These are phyloP conservation scores for Hyppa rectilinea DNA, from an alignment of 2,888 invertebrate species.

Conservation along the genomic window DNA sequence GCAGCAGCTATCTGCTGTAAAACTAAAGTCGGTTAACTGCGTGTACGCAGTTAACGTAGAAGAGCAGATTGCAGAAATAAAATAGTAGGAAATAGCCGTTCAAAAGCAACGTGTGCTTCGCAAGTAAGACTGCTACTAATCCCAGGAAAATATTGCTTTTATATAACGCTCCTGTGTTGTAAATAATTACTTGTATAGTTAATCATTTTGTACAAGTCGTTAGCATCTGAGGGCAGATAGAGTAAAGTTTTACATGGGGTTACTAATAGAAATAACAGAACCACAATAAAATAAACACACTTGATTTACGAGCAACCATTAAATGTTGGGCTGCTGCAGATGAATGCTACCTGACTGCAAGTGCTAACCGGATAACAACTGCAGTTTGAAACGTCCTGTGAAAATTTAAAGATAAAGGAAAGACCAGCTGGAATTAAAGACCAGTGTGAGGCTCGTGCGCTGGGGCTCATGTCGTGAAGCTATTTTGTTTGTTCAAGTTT, in stretches of 20 bases:
- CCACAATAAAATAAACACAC: slow-evolving; percentile 36
- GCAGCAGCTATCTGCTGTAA: neutral
- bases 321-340: slow-evolving; percentile 19
- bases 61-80: slow-evolving; percentile 38
- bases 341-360: slow-evolving; percentile 27
- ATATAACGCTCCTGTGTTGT: neutral
- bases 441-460: slow-evolving; percentile 25
- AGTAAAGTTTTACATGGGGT: neutral
- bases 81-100: slow-evolving; percentile 24
- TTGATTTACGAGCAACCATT: slow-evolving; percentile 28
- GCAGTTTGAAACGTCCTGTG: slow-evolving; percentile 42
- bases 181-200: neutral
- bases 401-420: slow-evolving; percentile 51
- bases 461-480: slow-evolving; percentile 7
- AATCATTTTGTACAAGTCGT: neutral
- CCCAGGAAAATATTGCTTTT: slow-evolving; percentile 8
- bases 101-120: slow-evolving; percentile 13
- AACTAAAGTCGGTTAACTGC: slow-evolving; percentile 9
- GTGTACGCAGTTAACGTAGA: slow-evolving; percentile 16
- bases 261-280: slow-evolving; percentile 33
- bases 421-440: slow-evolving; percentile 36
- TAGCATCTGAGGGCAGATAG: neutral
- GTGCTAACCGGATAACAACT: slow-evolving; percentile 38
- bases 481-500: too few relatives aligned
- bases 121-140: slow-evolving; percentile 28